These are phyloP conservation scores for Notodonta dromedarius DNA, from an alignment of 2,888 invertebrate genomes.

Conservation along the genomic window DNA sequence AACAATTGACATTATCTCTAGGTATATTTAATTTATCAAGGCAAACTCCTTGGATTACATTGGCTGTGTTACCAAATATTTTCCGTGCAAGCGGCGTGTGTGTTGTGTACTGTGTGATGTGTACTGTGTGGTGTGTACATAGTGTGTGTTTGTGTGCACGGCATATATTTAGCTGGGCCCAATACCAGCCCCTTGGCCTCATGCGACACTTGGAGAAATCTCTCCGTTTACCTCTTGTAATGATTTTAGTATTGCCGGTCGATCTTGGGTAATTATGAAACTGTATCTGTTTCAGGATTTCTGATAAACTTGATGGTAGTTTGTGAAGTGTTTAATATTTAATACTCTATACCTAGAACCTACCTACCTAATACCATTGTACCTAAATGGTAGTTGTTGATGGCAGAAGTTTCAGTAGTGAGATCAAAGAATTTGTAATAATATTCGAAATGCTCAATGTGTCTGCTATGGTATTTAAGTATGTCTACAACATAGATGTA, in stretches of 20 bases:
- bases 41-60: slow-evolving; percentile 77
- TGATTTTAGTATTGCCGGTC: neutral
- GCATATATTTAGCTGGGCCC: slow-evolving; percentile 75
- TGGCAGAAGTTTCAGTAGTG: no score
- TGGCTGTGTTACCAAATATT: slow-evolving; percentile 79
- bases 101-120: slow-evolving; percentile 66
- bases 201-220: slow-evolving; percentile 30
- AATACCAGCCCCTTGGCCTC: slow-evolving; percentile 61
- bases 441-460: no score
- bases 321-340: no score
- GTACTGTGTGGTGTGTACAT: slow-evolving; percentile 69
- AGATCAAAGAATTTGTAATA: no score
- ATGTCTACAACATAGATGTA: no score
- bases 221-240: slow-evolving; percentile 26
- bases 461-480: no score
- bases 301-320: no score
- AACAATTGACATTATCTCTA: slow-evolving; percentile 55
- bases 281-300: neutral
- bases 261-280: neutral
- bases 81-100: slow-evolving; percentile 74
- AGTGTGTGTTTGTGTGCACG: slow-evolving; percentile 67
- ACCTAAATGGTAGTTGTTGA: no score
- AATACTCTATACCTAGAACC: no score
- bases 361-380: no score
- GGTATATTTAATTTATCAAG: slow-evolving; percentile 74